phyloP scores from a whole-genome alignment of 2,888 invertebrate genomes.

The Agapetus fuscipes region DNA sequence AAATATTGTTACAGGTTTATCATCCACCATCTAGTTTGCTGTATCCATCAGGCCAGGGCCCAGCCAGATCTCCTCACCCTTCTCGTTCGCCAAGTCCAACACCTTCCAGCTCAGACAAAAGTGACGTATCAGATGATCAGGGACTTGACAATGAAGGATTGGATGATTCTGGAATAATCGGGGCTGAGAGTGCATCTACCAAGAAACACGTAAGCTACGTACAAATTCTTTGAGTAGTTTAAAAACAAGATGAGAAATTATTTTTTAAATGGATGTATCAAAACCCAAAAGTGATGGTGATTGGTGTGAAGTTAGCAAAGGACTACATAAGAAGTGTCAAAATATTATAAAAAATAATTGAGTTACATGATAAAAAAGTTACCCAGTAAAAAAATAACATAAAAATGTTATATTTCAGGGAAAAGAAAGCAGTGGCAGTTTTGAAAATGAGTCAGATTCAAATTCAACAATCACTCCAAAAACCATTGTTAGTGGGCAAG shows the following conservation, averaged over 20 bases:
- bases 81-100: slow-evolving; percentile 52
- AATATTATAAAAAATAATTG: too few relatives aligned
- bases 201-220: slow-evolving; percentile 9
- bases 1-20: slow-evolving; percentile 68
- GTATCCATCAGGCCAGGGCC: slow-evolving; percentile 58
- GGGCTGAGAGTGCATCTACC: slow-evolving; percentile 3
- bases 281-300: too few relatives aligned
- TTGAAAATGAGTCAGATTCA: slow-evolving; percentile 69
- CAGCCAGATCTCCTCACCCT: slow-evolving; percentile 14
- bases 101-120: slow-evolving; percentile 52
- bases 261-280: not conserved
- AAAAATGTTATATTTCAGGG: too few relatives aligned
- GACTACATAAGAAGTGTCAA: too few relatives aligned
- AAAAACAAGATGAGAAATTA: too few relatives aligned
- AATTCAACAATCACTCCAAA: slow-evolving; percentile 65
- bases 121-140: slow-evolving; percentile 38
- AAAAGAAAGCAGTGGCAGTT: slow-evolving; percentile 40
- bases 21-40: slow-evolving; percentile 85
- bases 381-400: too few relatives aligned
- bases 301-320: too few relatives aligned
- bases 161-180: slow-evolving; percentile 11
- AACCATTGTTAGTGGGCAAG: slow-evolving; percentile 56
- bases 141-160: slow-evolving; percentile 26
- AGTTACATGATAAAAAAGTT: too few relatives aligned
- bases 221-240: too few relatives aligned